Percentiles rank a stretch among this genome's conserved stretches.
These are phyloP conservation scores for Colinus virginianus DNA, from an alignment of 2,113 vertebrate genomes.

Conservation along the genomic window DNA sequence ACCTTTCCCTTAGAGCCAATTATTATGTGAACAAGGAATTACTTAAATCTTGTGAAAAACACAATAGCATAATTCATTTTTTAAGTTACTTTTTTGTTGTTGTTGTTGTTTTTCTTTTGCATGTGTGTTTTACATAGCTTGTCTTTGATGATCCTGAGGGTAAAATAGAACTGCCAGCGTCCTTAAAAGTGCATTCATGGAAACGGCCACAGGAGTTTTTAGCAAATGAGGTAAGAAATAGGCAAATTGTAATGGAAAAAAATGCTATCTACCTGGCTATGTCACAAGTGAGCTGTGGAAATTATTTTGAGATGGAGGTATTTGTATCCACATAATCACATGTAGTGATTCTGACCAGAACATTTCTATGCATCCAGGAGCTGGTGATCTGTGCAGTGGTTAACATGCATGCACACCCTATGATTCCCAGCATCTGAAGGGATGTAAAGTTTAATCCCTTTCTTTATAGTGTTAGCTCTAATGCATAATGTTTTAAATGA, in stretches of 20 bases:
- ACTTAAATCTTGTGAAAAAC: not conserved
- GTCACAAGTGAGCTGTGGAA: not conserved
- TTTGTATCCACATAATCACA: not conserved
- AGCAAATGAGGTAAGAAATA: conserved; percentile 78
- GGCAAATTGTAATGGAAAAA: not conserved
- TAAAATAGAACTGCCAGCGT: conserved; percentile 84
- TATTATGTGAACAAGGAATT: not conserved
- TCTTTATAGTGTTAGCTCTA: not conserved
- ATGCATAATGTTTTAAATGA: not conserved
- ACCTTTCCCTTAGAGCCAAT: not conserved
- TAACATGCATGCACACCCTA: not conserved
- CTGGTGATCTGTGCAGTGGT: accelerated
- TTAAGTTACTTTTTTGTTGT: not conserved
- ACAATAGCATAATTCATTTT: not conserved
- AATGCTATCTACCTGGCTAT: accelerated
- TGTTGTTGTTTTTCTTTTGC: too few relatives aligned
- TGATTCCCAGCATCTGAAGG: not conserved
- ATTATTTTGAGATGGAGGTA: not conserved
- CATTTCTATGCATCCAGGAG: accelerated
- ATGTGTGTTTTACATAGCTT: conserved; percentile 68
- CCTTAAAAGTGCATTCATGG: conserved; percentile 88
- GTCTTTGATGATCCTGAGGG: conserved; percentile 93
- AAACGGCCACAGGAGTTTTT: conserved; percentile 89
- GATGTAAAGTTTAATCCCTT: not conserved
- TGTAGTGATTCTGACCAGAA: not conserved